Conservation (phyloP, 1,140 invertebrate genomes). For the Trinorchestia longiramus region DNA sequence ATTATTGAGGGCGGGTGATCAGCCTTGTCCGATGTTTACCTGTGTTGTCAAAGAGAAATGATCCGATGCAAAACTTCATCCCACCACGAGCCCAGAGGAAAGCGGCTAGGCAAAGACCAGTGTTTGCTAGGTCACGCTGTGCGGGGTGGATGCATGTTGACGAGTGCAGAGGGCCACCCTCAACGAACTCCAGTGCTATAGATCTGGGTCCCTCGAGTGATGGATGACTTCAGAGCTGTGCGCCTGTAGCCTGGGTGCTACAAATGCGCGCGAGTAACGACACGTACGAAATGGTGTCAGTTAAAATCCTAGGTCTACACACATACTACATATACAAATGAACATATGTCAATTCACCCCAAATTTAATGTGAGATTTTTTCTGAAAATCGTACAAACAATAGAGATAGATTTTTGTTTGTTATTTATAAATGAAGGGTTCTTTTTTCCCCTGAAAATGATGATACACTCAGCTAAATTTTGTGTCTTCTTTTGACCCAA, state of each 20-base stretch:
- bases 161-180: not conserved
- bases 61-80: conserved; percentile 1
- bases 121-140: not conserved
- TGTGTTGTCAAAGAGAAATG: not conserved
- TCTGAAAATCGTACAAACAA: not conserved
- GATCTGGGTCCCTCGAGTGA: not conserved
- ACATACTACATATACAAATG: not conserved
- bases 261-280: not conserved
- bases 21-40: not conserved
- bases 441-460: too few relatives aligned
- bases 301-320: not conserved
- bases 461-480: too few relatives aligned
- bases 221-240: not conserved
- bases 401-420: not conserved
- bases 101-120: not conserved
- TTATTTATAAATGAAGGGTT: not conserved
- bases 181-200: not conserved
- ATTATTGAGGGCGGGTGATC: conserved; percentile 4
- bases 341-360: not conserved
- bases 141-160: not conserved
- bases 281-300: not conserved
- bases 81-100: not conserved
- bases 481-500: too few relatives aligned
- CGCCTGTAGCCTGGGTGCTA: not conserved
- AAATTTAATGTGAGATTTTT: not conserved